Base-by-base conservation (phyloP, 2,113 vertebrate species). In the Fulmarus glacialis region DNA sequence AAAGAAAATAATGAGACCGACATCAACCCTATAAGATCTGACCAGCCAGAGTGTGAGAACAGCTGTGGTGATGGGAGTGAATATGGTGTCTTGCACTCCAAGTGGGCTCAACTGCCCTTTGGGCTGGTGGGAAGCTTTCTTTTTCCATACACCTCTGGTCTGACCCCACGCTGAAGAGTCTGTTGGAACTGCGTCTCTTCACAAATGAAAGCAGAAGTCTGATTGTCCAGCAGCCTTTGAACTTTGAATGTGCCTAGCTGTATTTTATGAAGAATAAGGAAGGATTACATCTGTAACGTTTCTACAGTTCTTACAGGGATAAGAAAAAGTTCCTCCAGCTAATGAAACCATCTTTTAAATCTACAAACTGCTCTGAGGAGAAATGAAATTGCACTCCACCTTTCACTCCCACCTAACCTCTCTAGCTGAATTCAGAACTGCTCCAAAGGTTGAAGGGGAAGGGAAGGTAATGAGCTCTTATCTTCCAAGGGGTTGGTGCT, bases 171-270 rank as follows among this genome's bases (percentile, higher is more conserved):
- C 42, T 88, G 19, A 74, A 47, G 63, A 58, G 42, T 89, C 50
- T 87, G 27, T 53, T 84, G 63, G 36, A 92, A 38, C 13, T 64
- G 42, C 20, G 20, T 6, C 48, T 87, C 40, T 29, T 91, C 67
- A 75, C 58, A 80, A 34, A n/a, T 36, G 40, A 91, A 91, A 84
- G n/a, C 60, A 88, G 71, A 55, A 67, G 55, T 9, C 22, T 60
- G 45, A 16, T 63, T 40, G 14, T 53, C 55, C 52, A 86, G 20
- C n/a, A 82, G 84, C 27, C 95, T 96, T 81, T 95, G 96, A 96
- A 75, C 32, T 87, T 87, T 43, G 38, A 71, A 80, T 32, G 45
- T 60, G 7, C 45, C 52, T 56, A 30, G 26, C 20, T 66, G 36
- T 40, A 56, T 79, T 91, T 95, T 66, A 77, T 62, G 72, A 74